A percentile compares a stretch with the other conserved stretches of the same genome.
Conservation (phyloP, 2,888 invertebrate genomes). For the Terebella lapidaria region DNA sequence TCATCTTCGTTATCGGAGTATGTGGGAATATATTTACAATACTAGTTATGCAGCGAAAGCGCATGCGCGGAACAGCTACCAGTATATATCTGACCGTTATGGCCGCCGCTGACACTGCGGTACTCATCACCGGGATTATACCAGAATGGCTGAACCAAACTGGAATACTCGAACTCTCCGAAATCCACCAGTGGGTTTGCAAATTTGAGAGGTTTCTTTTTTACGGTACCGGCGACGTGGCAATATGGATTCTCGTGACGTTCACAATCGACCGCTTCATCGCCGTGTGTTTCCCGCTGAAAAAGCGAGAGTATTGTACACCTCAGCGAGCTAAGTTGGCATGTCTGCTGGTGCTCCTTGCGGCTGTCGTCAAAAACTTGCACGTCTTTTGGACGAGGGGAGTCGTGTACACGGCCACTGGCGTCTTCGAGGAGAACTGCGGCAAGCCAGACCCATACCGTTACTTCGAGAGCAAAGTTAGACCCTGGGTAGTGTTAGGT, state of each 20-base stretch:
- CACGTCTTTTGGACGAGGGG: conserved; percentile 42
- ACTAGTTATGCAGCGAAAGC: conserved; percentile 21
- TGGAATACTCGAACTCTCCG: conserved; percentile 11
- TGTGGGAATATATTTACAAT: conserved; percentile 26
- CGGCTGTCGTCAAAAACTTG: conserved; percentile 31
- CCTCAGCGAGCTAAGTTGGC: conserved; percentile 28
- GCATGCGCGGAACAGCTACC: conserved; percentile 24
- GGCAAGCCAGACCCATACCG: conserved; percentile 17
- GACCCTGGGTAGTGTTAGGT: conserved; percentile 29
- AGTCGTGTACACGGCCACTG: conserved; percentile 18
- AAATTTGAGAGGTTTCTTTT: conserved; percentile 41
- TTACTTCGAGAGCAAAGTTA: conserved; percentile 22
- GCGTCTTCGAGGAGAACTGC: conserved; percentile 17
- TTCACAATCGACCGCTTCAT: conserved; percentile 44
- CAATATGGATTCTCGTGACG: conserved; percentile 42
- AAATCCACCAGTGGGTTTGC: conserved; percentile 26
- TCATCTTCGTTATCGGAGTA: conserved; percentile 24
- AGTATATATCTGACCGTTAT: conserved; percentile 25
- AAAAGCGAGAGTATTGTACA: conserved; percentile 32
- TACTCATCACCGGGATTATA: conserved; percentile 24
- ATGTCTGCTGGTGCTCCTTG: conserved; percentile 21
- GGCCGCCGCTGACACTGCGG: conserved; percentile 24
- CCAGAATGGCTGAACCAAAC: conserved; percentile 24
- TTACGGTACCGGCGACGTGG: conserved; percentile 36
- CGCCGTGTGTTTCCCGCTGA: conserved; percentile 39